These are phyloP conservation scores for Miltochrista miniata DNA, from an alignment of 2,888 invertebrate genomes.

Conservation along the genomic window DNA sequence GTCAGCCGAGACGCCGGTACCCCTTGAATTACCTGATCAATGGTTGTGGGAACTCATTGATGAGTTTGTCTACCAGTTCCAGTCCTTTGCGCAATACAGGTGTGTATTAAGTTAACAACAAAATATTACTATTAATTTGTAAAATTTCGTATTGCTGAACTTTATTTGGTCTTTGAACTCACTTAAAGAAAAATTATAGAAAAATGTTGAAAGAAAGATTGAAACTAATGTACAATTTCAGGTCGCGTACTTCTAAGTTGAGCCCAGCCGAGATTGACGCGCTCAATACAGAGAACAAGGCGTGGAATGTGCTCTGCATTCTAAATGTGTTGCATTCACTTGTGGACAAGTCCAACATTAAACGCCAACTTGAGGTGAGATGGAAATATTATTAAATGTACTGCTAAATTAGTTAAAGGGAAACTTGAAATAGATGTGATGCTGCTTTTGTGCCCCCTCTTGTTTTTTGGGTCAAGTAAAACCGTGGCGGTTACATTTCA, in stretches of 20 bases:
- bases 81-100: constrained; percentile 94
- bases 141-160: no score
- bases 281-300: constrained; percentile 92
- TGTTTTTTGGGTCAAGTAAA: no score
- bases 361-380: constrained; percentile 96
- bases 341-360: constrained; percentile 99
- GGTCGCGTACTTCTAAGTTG: constrained; percentile 88
- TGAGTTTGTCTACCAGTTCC: constrained; percentile 99
- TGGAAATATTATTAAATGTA: no score
- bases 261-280: constrained; percentile 91
- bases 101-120: neutral
- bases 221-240: constrained; percentile 20
- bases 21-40: constrained; percentile 96
- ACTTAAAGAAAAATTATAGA: no score
- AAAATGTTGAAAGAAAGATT: no score
- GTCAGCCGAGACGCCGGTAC: constrained; percentile 93
- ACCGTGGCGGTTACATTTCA: no score
- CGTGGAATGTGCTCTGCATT: constrained; percentile 99
- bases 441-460: no score
- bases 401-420: no score
- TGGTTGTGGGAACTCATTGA: constrained; percentile 99
- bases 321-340: constrained; percentile 98
- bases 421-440: no score
- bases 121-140: no score
- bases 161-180: no score